phyloP scores from a whole-genome alignment of 2,797 vertebrate genomes.

The Danionella dracula region DNA sequence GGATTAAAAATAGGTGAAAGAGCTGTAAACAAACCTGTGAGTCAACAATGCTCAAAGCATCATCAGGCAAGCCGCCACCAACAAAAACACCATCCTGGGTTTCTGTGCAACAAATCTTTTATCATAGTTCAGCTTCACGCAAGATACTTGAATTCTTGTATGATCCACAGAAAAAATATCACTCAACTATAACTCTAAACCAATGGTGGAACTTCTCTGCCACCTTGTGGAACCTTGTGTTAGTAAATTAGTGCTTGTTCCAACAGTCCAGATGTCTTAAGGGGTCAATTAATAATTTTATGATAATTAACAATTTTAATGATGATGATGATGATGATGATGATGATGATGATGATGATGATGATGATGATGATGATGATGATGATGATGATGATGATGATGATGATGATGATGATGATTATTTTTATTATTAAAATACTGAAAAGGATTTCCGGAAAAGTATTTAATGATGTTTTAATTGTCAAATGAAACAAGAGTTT shows the following conservation, averaged over 20 bases:
- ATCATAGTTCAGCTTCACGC: not conserved
- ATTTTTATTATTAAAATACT: too few relatives aligned
- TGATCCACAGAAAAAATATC: not conserved
- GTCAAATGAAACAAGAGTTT: too few relatives aligned
- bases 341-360: too few relatives aligned
- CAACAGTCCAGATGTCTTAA: too few relatives aligned
- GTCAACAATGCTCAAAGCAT: conserved; percentile 13
- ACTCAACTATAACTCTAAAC: not conserved
- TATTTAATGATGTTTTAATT: too few relatives aligned
- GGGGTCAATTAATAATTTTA: too few relatives aligned
- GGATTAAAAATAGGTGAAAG: conserved; percentile 31
- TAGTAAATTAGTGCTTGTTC: conserved; percentile 16
- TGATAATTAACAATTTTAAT: too few relatives aligned
- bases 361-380: too few relatives aligned
- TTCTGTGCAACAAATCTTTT: not conserved
- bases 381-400: too few relatives aligned
- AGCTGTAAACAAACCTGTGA: conserved; percentile 33
- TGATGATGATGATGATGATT: too few relatives aligned
- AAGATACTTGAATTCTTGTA: conserved; percentile 1
- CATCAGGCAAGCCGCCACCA: not conserved
- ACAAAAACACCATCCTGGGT: not conserved
- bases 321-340: too few relatives aligned
- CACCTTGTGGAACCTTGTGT: conserved; percentile 57
- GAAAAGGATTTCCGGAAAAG: too few relatives aligned
- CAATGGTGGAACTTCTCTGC: conserved; percentile 48